phyloP scores from a whole-genome alignment of 2,888 invertebrate genomes.

The Drosophila affinis region DNA sequence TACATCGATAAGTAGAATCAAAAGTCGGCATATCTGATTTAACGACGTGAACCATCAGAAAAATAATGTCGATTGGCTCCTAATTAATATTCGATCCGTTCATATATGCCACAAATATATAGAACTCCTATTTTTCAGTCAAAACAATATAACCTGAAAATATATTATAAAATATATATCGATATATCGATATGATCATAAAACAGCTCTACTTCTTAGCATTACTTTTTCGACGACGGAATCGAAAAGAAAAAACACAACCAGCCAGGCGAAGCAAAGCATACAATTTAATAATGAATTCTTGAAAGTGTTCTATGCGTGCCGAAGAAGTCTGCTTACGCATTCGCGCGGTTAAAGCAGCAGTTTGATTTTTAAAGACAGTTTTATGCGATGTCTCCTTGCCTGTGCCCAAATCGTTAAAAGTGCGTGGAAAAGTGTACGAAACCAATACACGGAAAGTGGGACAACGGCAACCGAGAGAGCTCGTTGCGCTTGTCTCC shows the following conservation, averaged over 20 bases:
- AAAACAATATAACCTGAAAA: not conserved
- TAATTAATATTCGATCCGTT: not conserved
- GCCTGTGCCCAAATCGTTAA: slow-evolving; percentile 47
- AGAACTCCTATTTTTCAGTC: not conserved
- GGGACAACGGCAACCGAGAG: slow-evolving; percentile 70
- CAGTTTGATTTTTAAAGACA: slow-evolving; percentile 34
- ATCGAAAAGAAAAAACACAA: slow-evolving; percentile 74
- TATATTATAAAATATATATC: not conserved
- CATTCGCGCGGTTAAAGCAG: slow-evolving; percentile 45
- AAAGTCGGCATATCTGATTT: no score
- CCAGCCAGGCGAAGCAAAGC: slow-evolving; percentile 68
- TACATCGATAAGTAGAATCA: no score
- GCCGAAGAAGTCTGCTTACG: slow-evolving; percentile 61
- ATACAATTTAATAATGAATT: slow-evolving; percentile 72
- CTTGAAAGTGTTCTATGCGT: slow-evolving; percentile 71
- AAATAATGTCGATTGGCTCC: no score
- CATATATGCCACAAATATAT: not conserved
- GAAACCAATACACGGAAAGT: slow-evolving; percentile 78
- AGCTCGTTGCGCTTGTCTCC: slow-evolving; percentile 54
- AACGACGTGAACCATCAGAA: no score
- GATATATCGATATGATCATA: slow-evolving; percentile 46
- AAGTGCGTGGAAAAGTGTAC: slow-evolving; percentile 78
- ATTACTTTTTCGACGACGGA: slow-evolving; percentile 66
- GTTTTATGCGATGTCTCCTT: slow-evolving; percentile 29
- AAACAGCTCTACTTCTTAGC: slow-evolving; percentile 43